phyloP scores from a whole-genome alignment of 2,797 vertebrate genomes.

The Xenentodon cancila region DNA sequence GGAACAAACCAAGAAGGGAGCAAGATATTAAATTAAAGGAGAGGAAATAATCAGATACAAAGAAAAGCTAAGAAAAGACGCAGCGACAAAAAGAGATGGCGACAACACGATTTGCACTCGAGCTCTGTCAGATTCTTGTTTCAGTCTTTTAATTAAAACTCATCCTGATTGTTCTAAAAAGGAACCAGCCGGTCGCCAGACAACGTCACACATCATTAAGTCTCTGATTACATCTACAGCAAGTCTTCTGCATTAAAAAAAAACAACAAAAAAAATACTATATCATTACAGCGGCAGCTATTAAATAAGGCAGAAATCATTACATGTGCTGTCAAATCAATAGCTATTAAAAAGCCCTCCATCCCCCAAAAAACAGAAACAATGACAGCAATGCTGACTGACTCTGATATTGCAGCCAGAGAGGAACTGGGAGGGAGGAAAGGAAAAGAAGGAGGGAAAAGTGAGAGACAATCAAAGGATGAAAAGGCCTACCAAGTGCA shows the following conservation, averaged over 20 bases:
- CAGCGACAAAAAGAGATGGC: constrained; percentile 2
- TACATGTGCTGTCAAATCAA: constrained; percentile 62
- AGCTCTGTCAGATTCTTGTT: constrained; percentile 44
- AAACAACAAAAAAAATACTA: too few relatives aligned
- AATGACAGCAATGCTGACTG: constrained; percentile 46
- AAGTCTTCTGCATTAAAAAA: constrained; percentile 30
- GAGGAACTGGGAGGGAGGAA: constrained; percentile 7
- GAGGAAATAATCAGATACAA: not conserved
- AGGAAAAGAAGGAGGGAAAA: not conserved
- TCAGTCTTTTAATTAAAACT: constrained; percentile 62
- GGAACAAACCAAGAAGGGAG: not conserved
- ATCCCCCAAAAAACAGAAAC: constrained; percentile 25
- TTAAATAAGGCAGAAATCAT: constrained; percentile 65
- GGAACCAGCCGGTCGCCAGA: constrained; percentile 59
- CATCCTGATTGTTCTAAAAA: constrained; percentile 63
- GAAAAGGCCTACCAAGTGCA: constrained; percentile 51
- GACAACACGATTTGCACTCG: constrained; percentile 49
- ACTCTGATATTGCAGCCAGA: constrained; percentile 29
- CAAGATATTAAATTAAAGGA: constrained; percentile 2
- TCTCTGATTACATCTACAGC: constrained; percentile 66
- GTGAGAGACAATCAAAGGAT: constrained; percentile 43
- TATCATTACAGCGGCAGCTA: constrained; percentile 56
- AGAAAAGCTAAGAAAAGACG: constrained; percentile 10
- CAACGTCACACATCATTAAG: constrained; percentile 62
- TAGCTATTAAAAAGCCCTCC: constrained; percentile 46